Evolutionary conservation across 2,113 vertebrate species (phyloP), one percentile per base, ranked within the genome.

Genomic region (Bolborhynchus lineola): DNA sequence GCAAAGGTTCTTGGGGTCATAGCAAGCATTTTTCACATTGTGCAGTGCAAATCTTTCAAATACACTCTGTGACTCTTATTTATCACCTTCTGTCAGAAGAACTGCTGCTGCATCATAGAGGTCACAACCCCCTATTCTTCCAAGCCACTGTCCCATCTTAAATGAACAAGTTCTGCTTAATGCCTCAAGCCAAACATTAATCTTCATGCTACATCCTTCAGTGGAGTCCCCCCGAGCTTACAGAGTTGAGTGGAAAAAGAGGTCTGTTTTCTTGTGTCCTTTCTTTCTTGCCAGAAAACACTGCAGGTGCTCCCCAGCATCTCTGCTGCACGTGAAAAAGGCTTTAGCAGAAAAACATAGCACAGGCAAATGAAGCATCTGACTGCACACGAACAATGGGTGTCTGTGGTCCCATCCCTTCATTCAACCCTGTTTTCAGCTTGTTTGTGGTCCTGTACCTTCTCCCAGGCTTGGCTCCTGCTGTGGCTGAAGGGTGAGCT

Each of bases 51-150:
- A 82, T 39, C 69, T 93, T 97, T 90, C 90, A 75, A 93, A 97
- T 83, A 72, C 86, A 83, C 28, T 97, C 93, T 52, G 71, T 93
- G 86, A 93, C 92, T 94, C 53, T 92, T 97, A 98, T 98, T 98
- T 98, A 98, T 98, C 98, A 96, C 94, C 92, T 90, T 95, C 96
- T 98, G 97, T 98, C 98, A 98, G 88, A 93, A 92, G 95, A 97
- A 90, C 96, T 94, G 95, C 92, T 97, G 96, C 83, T 95, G 96
- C 97, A 96, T 97, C 96, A 76, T n/a, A 96, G 94, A 97, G 96
- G 94, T 95, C 97, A 94, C 96, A 97, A 97, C 97, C 98, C 98
- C 97, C 96, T 96, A 92, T 97, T 98, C 96, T 98, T 98, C 83
- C 96, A 82, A 95, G 95, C 92, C 97, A 94, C 94, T 92, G 93